Evolutionary conservation across 2,797 vertebrate genomes (phyloP), one percentile per base, ranked within the genome.

Genomic region (Mycteria americana): DNA sequence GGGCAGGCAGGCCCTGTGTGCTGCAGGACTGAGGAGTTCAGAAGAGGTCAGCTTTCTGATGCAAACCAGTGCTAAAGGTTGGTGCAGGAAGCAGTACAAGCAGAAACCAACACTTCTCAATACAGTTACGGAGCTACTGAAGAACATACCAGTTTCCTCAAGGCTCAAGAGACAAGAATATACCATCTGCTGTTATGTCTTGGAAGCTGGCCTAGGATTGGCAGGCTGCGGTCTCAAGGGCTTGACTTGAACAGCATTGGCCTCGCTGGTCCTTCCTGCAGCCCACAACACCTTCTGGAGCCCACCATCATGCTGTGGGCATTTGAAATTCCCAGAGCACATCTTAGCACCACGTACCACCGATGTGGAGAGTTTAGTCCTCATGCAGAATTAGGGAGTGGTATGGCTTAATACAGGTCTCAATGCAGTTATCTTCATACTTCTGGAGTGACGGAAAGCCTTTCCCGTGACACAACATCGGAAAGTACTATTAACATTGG

Each of bases 1-100:
- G 89, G 75, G 83, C 90, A 79, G 95, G 91, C 93, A 93, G 95
- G 67, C 88, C 69, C 92, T 53, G 88, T 28, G 41, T 67, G 79
- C 64, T 31, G 79, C 93, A 24, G 83, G 90, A 64, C 9, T 0
- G 24, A 63, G 79, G 37, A 60, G 93, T 75, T 77, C 33, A 10
- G 70, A 54, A 59, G 76, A 72, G 75, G 51, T 88, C 88, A 3
- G 50, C 82, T 57, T 59, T 85, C 77, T 80, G 89, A 93, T 81
- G 83, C 92, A 90, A 89, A 63, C 35, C 79, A 43, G 54, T 0
- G 3, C 84, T 73, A 45, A 93, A 94, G 88, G 95, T 72, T 89
- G 93, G 92, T 67, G 62, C 83, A 80, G 93, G 74, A 91, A 87
- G 37, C 56, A 28, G 57, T 7, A 51, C 33, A 35, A 54, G 73